Evolutionary conservation across 2,888 invertebrate species (phyloP), one percentile per base, ranked within the genome.

Genomic region (Amblyjoppa fuscipennis): DNA sequence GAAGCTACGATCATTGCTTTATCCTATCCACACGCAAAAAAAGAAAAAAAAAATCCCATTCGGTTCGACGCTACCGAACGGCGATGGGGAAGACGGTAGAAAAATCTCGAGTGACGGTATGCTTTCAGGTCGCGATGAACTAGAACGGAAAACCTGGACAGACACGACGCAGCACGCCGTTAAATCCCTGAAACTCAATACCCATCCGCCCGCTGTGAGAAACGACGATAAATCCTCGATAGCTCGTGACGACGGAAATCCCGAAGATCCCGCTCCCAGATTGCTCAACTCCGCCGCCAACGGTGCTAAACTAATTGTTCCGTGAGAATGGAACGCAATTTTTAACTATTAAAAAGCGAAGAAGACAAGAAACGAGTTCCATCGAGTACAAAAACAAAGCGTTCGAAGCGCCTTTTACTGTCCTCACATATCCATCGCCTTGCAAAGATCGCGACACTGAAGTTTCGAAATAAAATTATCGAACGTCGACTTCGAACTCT

Each of bases 211-310:
- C 74, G 70, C 77, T 84, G 53, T 84, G 87, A 49, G 75, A 85
- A 76, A 45, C 82, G 69, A 75, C 86, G 83, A 87, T 77, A 81
- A 87, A 61, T 74, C 81, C 59, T 77, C 85, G 87, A 81, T 87
- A 87, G 69, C 74, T 77, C 38, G 81, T 80, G 68, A 85, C 87
- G 59, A 71, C 20, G 66, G 88, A 73, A 84, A 86, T 76, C 51
- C 87, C 41, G 88, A 89, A 81, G 88, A 89, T 74, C 88, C 89
- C 61, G 81, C 87, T 78, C 88, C 89, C 61, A 59, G 88, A 82
- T 78, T 92, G 66, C 87, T 92, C 87, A 87, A 91, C 78, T 91
- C 90, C 7, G 92, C 92, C 5, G 87, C 89, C 4, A 71, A 90
- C 68, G 88, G 90, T 53, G 92, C 91, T 61, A 91, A 90, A 78